Percentiles rank a stretch among this genome's conserved stretches.
Conservation (phyloP, 2,888 invertebrate genomes). For the Acleris holmiana region DNA sequence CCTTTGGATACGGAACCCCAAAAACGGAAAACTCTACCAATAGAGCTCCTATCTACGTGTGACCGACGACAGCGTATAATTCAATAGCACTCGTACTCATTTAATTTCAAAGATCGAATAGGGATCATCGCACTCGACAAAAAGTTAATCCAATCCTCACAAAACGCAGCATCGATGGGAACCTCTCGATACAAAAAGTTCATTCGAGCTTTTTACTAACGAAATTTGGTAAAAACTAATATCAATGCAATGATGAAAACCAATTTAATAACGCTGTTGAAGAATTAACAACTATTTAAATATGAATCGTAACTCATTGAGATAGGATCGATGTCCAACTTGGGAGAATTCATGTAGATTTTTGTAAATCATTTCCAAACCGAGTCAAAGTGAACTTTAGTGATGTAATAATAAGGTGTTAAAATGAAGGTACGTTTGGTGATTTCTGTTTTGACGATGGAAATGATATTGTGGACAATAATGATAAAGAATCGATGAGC, state of each 20-base stretch:
- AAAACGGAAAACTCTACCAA: background rate
- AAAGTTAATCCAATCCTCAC: slow-evolving; percentile 75
- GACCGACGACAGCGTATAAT: slow-evolving; percentile 22
- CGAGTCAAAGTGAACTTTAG: slow-evolving; percentile 3
- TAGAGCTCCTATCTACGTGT: slow-evolving; percentile 7
- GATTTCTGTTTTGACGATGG: slow-evolving; percentile 15
- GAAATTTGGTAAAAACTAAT: slow-evolving; percentile 34
- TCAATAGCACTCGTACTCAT: slow-evolving; percentile 37
- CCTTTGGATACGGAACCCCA: no score
- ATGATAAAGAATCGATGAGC: slow-evolving; percentile 64
- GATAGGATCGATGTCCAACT: background rate
- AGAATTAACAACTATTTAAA: background rate
- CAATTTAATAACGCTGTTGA: slow-evolving; percentile 23
- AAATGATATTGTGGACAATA: slow-evolving; percentile 37
- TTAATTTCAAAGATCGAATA: slow-evolving; percentile 59
- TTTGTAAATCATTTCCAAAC: background rate
- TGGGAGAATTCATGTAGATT: background rate
- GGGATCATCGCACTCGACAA: slow-evolving; percentile 63
- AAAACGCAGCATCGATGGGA: slow-evolving; percentile 69
- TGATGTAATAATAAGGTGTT: slow-evolving; percentile 30
- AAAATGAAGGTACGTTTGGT: slow-evolving; percentile 51
- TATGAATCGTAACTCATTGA: background rate
- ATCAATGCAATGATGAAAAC: slow-evolving; percentile 24
- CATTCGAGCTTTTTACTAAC: slow-evolving; percentile 67
- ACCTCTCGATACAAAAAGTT: slow-evolving; percentile 60